phyloP scores from a whole-genome alignment of 1,140 invertebrate species.

The Drosophila teissieri region DNA sequence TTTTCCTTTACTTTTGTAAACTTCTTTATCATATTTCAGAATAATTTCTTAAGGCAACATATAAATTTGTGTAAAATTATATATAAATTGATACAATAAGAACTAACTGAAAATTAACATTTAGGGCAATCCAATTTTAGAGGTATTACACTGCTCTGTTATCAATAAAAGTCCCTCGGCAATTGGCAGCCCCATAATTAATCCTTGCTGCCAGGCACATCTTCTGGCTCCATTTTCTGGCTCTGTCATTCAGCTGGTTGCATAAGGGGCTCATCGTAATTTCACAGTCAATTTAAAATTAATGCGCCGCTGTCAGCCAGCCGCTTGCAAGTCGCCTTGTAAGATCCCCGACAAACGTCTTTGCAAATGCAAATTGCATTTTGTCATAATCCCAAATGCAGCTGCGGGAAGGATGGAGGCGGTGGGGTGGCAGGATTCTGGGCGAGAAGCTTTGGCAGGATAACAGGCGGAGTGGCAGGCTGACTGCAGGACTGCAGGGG shows the following conservation, averaged over 20 bases:
- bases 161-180: not conserved
- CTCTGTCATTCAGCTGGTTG: slow-evolving; percentile 28
- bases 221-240: slow-evolving; percentile 2
- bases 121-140: too few relatives aligned
- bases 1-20: too few relatives aligned
- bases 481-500: slow-evolving; percentile 21
- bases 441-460: slow-evolving; percentile 47
- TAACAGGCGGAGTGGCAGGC: slow-evolving; percentile 50
- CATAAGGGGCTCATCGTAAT: slow-evolving; percentile 63
- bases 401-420: too few relatives aligned
- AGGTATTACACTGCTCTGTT: too few relatives aligned
- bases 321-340: slow-evolving; percentile 24
- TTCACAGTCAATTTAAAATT: slow-evolving; percentile 83
- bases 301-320: slow-evolving; percentile 66
- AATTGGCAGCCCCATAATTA: slow-evolving; percentile 20
- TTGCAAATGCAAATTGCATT: slow-evolving; percentile 82
- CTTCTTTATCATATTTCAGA: too few relatives aligned
- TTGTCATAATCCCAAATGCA: slow-evolving; percentile 80
- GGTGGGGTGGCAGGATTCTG: slow-evolving; percentile 6
- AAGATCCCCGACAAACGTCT: slow-evolving; percentile 60
- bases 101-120: too few relatives aligned
- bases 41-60: too few relatives aligned
- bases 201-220: not conserved
- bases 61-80: too few relatives aligned
- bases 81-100: too few relatives aligned